Base-by-base conservation (phyloP, 2,888 invertebrate genomes). In the Bellardia pandia region DNA sequence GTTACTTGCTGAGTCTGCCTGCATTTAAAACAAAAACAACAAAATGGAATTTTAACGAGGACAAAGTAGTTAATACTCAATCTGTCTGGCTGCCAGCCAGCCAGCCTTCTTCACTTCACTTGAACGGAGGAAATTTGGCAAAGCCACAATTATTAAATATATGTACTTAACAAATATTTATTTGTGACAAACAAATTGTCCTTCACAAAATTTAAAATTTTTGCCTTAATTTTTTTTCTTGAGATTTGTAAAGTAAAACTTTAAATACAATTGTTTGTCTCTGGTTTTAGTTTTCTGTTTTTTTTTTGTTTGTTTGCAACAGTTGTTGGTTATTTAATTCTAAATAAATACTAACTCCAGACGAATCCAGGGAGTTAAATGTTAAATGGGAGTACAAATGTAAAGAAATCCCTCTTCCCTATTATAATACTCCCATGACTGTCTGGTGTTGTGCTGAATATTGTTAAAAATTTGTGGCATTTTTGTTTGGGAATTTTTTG, bases 51-150 rank as follows among this genome's bases (percentile, higher is more conserved):
- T 58, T 82, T 81, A 77, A 77, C 66, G 86, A 81, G 75, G 56
- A 68, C 83, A 78, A 69, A 77, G 83, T 77, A 83, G 77, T 83
- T 83, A 83, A 81, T 68, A 75, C 81, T 68, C 58, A 81, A 74
- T 77, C 72, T 68, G 66, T 77, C 71, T 74, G 81, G 66, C 71
- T 60, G 76, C 33, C 71, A 64, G 83, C 56, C 66, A 68, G 75
- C 33, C 30, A 62, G 69, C 37, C 66, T 45, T 13, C 5, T 40
- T 56, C 40, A 13, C 30, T 14, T 48, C 14, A 37, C 40, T n/a
- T 51, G 37, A 16, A 48, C n/a, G 13, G 9, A 51, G 48, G 45
- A 64, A 64, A 56, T 45, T 75, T 68, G n/a, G 56, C 48, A 81
- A 74, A 74, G 58, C 66, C 74, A 58, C 66, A 81, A 81, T 74